phyloP scores from a whole-genome alignment of 2,888 invertebrate genomes.

The Mycogona germanica region DNA sequence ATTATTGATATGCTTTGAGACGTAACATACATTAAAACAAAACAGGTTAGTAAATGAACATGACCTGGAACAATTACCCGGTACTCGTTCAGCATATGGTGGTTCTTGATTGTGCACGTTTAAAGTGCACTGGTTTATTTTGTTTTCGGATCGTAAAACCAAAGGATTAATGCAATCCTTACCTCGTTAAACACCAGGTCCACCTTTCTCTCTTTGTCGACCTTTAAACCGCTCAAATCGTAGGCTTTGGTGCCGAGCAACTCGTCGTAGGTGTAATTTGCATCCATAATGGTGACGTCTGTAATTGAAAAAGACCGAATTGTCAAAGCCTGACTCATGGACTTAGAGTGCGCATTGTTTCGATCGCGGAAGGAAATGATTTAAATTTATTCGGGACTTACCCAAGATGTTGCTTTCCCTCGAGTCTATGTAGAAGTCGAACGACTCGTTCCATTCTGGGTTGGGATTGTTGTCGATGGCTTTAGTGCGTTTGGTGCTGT shows the following conservation, averaged over 20 bases:
- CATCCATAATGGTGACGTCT: constrained; percentile 35
- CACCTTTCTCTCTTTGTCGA: constrained; percentile 25
- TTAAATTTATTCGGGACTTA: no score
- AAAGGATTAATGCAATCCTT: no score
- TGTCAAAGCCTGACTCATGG: neutral
- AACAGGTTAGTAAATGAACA: no score
- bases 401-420: constrained; percentile 30
- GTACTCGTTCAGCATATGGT: no score
- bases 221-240: constrained; percentile 25
- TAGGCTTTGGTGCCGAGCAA: constrained; percentile 29
- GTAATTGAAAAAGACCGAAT: constrained; percentile 19
- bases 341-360: no score
- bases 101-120: no score
- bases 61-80: no score
- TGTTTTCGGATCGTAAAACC: no score
- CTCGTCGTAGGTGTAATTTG: constrained; percentile 33
- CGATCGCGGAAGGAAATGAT: no score
- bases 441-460: constrained; percentile 36
- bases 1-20: no score
- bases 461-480: constrained; percentile 32
- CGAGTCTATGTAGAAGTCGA: constrained; percentile 33
- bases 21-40: no score
- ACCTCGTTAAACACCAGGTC: constrained; percentile 31
- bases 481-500: constrained; percentile 31
- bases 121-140: no score